Conservation (phyloP, 1,140 invertebrate genomes). For the Drosophila littoralis region DNA sequence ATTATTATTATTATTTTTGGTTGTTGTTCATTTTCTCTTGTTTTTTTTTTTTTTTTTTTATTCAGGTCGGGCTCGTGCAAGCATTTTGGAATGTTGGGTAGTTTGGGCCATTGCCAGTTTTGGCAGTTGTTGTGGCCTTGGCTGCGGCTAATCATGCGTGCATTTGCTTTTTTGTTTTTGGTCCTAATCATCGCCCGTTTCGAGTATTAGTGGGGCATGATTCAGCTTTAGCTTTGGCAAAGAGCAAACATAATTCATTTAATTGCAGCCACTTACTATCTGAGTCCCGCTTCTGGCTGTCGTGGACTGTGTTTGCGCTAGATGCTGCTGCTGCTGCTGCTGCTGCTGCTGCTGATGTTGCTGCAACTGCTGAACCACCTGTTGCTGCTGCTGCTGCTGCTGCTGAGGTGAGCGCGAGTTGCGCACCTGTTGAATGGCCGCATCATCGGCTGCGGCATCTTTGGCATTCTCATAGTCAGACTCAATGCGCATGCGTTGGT, state of each 20-base stretch:
- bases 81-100: slow-evolving; percentile 5
- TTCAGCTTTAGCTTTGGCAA: slow-evolving; percentile 26
- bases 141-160: too few species aligned
- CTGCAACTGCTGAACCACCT: slow-evolving; percentile 44
- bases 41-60: too few species aligned
- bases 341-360: slow-evolving; percentile 46
- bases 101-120: slow-evolving; percentile 5
- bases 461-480: slow-evolving; percentile 72
- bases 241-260: slow-evolving; percentile 47
- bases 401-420: slow-evolving; percentile 57
- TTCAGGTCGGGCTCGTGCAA: too few species aligned
- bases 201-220: slow-evolving; percentile 27
- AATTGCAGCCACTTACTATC: slow-evolving; percentile 76
- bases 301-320: slow-evolving; percentile 51
- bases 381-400: slow-evolving; percentile 46
- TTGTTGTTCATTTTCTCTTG: neutral
- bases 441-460: slow-evolving; percentile 53
- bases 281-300: slow-evolving; percentile 66
- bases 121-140: neutral
- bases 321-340: slow-evolving; percentile 50
- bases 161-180: neutral
- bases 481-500: slow-evolving; percentile 82
- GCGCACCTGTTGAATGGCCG: slow-evolving; percentile 33
- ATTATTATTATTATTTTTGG: neutral
- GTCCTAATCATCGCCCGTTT: neutral